These are phyloP conservation scores for Drosophila ochracea DNA, from an alignment of 2,888 invertebrate genomes.

Conservation along the genomic window DNA sequence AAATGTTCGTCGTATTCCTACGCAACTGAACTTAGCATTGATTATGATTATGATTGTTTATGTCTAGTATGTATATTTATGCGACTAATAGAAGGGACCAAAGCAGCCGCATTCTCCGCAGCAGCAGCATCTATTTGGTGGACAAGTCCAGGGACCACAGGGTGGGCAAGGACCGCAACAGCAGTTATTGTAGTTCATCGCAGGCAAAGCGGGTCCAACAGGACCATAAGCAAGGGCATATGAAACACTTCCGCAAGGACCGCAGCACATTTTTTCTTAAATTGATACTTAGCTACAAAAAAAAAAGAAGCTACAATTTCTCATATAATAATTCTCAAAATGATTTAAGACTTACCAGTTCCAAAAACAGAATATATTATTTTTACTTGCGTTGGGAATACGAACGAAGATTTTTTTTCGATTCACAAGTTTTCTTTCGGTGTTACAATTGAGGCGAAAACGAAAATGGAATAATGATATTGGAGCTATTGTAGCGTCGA, in stretches of 20 bases:
- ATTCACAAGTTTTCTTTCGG: conserved; percentile 23
- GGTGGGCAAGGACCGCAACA: conserved; percentile 70
- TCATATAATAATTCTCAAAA: rapidly evolving
- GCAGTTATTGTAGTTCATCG: conserved; percentile 70
- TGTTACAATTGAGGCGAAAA: conserved; percentile 25
- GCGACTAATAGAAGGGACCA: conserved; percentile 60
- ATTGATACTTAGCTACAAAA: not conserved
- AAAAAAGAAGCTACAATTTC: not conserved
- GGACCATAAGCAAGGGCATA: conserved; percentile 68
- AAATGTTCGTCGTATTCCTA: conserved; percentile 23
- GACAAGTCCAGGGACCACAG: conserved; percentile 74
- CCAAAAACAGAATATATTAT: not conserved
- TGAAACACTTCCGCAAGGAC: conserved; percentile 67
- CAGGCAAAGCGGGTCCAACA: conserved; percentile 66
- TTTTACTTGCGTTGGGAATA: conserved; percentile 16
- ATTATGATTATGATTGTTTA: not conserved
- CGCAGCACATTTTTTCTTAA: conserved; percentile 52
- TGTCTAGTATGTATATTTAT: not conserved
- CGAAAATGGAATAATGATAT: conserved; percentile 25
- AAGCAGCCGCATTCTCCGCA: conserved; percentile 69
- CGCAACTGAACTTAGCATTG: conserved; percentile 10
- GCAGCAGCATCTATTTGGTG: conserved; percentile 61
- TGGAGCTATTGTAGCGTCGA: not conserved
- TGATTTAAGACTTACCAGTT: conserved; percentile 24
- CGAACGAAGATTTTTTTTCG: conserved; percentile 46